These are phyloP conservation scores for Phortica magna DNA, from an alignment of 2,888 invertebrate genomes.

Conservation along the genomic window DNA sequence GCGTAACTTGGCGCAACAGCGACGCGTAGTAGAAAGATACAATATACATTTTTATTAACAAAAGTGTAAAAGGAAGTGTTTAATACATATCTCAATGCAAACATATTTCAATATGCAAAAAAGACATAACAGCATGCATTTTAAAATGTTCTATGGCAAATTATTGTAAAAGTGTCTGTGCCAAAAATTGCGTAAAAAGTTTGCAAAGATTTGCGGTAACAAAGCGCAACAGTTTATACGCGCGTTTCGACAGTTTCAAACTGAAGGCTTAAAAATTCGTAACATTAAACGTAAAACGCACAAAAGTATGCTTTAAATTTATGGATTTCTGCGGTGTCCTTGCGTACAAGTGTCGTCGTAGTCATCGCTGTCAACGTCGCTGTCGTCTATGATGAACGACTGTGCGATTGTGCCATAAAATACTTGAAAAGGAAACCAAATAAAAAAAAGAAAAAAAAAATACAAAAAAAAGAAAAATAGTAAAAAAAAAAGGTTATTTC, in stretches of 20 bases:
- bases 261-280: background rate
- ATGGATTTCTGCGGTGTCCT: constrained; percentile 68
- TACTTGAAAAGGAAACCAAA: constrained; percentile 9
- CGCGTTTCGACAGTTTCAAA: constrained; percentile 16
- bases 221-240: constrained; percentile 30
- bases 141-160: constrained; percentile 2
- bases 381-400: constrained; percentile 26
- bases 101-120: background rate
- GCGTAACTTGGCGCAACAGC: constrained; percentile 12
- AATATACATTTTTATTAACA: constrained; percentile 43
- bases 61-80: constrained; percentile 42
- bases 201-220: constrained; percentile 15
- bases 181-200: constrained; percentile 10
- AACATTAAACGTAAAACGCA: constrained; percentile 41
- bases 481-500: background rate
- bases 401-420: constrained; percentile 15
- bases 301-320: constrained; percentile 64
- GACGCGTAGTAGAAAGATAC: background rate
- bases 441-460: constrained; percentile 7
- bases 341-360: constrained; percentile 60
- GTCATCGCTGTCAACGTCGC: constrained; percentile 30
- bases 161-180: background rate
- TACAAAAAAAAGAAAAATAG: constrained; percentile 7
- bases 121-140: constrained; percentile 1
- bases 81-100: background rate